These are phyloP conservation scores for Phyllostomus hastatus DNA, from an alignment of 2,113 vertebrate species.

Conservation along the genomic window DNA sequence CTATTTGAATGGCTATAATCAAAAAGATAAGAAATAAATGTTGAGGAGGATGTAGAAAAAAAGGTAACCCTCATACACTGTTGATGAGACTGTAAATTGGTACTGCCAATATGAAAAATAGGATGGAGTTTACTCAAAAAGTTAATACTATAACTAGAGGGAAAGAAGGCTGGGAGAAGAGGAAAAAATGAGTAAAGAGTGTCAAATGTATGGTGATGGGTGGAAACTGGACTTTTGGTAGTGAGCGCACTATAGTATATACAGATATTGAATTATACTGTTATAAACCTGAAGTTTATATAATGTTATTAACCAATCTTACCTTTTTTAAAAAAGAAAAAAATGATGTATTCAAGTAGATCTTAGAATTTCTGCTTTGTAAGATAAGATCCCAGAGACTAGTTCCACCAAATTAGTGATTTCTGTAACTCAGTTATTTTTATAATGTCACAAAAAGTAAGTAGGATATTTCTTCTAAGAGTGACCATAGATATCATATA, in stretches of 20 bases:
- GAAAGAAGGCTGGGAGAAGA: not conserved
- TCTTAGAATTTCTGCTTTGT: not conserved
- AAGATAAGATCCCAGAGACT: not conserved
- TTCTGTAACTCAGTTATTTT: not conserved
- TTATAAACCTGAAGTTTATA: not conserved
- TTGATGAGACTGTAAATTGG: not conserved
- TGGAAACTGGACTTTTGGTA: not conserved
- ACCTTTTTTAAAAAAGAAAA: not conserved
- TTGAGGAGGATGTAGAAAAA: not conserved
- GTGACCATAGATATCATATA: not conserved
- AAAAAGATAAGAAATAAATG: not conserved
- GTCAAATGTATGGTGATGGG: not conserved
- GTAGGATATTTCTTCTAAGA: not conserved
- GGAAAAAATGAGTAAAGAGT: not conserved
- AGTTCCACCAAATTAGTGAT: not conserved
- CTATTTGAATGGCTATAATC: not conserved
- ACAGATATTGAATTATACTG: not conserved
- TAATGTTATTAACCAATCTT: not conserved
- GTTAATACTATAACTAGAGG: not conserved
- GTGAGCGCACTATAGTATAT: not conserved
- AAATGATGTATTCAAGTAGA: not conserved
- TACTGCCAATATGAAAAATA: not conserved
- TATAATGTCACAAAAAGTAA: not conserved
- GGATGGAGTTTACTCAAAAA: not conserved
- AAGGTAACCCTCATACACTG: not conserved